Conservation (phyloP, 1,140 invertebrate species). For the Drosophila lini region DNA sequence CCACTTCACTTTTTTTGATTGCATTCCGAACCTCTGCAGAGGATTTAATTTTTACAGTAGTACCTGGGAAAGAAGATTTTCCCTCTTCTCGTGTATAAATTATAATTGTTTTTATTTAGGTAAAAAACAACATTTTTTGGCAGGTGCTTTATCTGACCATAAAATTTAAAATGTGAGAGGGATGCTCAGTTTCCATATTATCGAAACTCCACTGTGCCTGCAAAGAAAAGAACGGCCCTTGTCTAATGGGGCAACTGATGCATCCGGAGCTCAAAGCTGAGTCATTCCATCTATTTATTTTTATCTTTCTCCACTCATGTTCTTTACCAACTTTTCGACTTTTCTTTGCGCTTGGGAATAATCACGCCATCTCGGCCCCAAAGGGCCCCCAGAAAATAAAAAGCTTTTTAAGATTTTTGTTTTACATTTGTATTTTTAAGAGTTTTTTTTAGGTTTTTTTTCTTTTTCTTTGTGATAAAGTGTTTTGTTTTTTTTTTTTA, state of each 20-base stretch:
- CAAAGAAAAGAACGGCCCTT: slow-evolving; percentile 24
- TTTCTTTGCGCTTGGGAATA: slow-evolving; percentile 49
- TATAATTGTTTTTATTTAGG: too few relatives aligned
- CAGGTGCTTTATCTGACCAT: too few relatives aligned
- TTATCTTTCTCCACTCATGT: slow-evolving; percentile 36
- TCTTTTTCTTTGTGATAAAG: slow-evolving; percentile 37
- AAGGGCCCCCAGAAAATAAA: slow-evolving; percentile 56
- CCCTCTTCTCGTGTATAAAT: too few relatives aligned
- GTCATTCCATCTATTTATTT: slow-evolving; percentile 41
- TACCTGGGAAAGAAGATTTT: not conserved
- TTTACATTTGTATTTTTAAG: slow-evolving; percentile 69
- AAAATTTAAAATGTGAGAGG: too few relatives aligned
- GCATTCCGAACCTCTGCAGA: slow-evolving; percentile 10
- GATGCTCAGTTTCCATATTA: not conserved
- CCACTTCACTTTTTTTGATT: slow-evolving; percentile 25
- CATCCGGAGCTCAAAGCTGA: slow-evolving; percentile 50
- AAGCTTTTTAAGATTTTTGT: slow-evolving; percentile 58
- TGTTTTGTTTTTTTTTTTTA: slow-evolving; percentile 31
- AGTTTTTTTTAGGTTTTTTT: slow-evolving; percentile 41
- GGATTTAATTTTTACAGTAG: slow-evolving; percentile 8
- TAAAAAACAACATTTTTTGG: too few relatives aligned
- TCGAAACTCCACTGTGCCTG: slow-evolving; percentile 36
- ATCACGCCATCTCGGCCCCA: slow-evolving; percentile 50
- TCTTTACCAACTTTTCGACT: slow-evolving; percentile 14
- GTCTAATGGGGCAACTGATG: slow-evolving; percentile 38